Evolutionary conservation across 2,888 invertebrate species (phyloP), one percentile per base, ranked within the genome.

Genomic region (Megalurothrips usitatus): DNA sequence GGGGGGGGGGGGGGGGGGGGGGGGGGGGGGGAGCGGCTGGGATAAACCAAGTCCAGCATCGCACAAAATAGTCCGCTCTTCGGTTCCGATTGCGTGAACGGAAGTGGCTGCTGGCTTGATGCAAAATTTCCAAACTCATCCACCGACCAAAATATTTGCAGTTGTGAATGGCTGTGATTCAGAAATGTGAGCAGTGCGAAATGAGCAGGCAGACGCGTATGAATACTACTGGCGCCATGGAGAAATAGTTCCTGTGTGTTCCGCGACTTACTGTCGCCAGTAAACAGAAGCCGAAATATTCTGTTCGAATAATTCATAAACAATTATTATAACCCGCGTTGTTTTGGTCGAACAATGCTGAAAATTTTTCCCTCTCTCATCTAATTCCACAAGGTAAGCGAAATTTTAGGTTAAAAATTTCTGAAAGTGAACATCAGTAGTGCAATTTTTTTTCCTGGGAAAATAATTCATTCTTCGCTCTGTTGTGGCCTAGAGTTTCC

Each of bases 261-360:
- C 48, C 82, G 82, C 80, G 82, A 43, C 82, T 81, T 48, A 80
- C 84, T 83, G 84, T 84, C 84, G 84, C 84, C 84, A 83, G 84
- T 83, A 83, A 82, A 83, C 83, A 83, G 84, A 84, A 84, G 84
- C 84, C 83, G 83, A 82, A 82, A 81, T 83, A 82, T 82, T 82
- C 82, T 82, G 81, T 81, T 82, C 80, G 81, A 81, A 82, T 81
- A 82, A 81, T 80, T 58, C 49, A 78, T 81, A 75, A 79, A 23
- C 49, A 34, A n/a, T 78, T 63, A 28, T 47, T 2, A 23, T 48
- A 52, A 11, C 48, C 28, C 34, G 49, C 23, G 23, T 8, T 79
- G 68, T 23, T 34, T 26, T 23, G 11, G 47, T 78, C 78, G 49
- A 28, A 75, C 23, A 75, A 75, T 75, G 68, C 26, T 26, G 1